phyloP scores from a whole-genome alignment of 2,113 vertebrate genomes.

The Sphaerodactylus townsendi region DNA sequence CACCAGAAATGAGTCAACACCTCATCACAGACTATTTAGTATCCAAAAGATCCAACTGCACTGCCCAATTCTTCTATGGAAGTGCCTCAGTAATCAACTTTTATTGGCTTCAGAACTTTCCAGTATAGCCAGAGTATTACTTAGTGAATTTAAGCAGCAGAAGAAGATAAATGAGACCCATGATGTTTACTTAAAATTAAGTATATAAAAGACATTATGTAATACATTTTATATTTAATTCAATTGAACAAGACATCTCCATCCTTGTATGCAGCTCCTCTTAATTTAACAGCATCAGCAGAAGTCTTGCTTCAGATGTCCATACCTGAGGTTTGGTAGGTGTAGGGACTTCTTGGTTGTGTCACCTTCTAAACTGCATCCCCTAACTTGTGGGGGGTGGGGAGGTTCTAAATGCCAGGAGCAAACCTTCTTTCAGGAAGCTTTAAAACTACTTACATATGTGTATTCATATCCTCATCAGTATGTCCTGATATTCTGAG shows the following conservation, averaged over 20 bases:
- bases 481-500: too few relatives aligned
- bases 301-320: not conserved
- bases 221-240: not conserved
- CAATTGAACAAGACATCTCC: not conserved
- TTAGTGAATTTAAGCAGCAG: constrained; percentile 6
- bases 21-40: not conserved
- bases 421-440: too few relatives aligned
- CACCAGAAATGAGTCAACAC: not conserved
- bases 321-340: not conserved
- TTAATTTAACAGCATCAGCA: not conserved
- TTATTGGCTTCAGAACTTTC: constrained; percentile 8
- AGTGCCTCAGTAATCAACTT: not conserved
- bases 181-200: not conserved
- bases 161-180: constrained; percentile 6
- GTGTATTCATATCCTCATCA: too few relatives aligned
- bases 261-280: not conserved
- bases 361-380: not conserved
- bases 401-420: too few relatives aligned
- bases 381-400: too few relatives aligned
- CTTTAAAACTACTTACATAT: too few relatives aligned
- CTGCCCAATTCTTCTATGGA: not conserved
- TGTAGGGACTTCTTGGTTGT: not conserved
- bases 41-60: not conserved
- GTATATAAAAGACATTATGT: not conserved
- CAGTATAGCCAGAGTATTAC: constrained; percentile 8